Evolutionary conservation across 2,797 vertebrate genomes (phyloP).

Genomic region (Rhinella marina): DNA sequence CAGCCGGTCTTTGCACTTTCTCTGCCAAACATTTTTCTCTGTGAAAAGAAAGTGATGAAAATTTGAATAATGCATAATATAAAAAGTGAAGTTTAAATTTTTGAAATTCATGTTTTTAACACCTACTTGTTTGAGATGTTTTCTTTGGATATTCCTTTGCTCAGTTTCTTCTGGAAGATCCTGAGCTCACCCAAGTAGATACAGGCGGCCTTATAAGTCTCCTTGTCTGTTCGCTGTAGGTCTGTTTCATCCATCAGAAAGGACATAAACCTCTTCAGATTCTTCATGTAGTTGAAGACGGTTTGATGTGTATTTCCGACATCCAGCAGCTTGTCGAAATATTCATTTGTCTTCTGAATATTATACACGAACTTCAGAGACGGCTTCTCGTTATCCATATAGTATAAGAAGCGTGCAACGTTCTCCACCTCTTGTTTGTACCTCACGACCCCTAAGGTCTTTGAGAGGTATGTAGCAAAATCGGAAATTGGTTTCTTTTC

Average conservation of each 20-base stretch:
- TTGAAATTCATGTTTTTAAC: no score
- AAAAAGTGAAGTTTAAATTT: no score
- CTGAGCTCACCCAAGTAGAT: neutral
- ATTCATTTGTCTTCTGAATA: neutral
- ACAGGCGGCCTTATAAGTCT: neutral
- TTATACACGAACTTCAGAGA: no score
- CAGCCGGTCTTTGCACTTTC: no score
- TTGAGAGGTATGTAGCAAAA: neutral
- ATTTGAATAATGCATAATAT: no score
- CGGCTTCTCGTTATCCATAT: no score
- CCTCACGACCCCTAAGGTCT: neutral
- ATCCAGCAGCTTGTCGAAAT: neutral
- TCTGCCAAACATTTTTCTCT: no score
- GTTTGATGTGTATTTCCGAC: neutral
- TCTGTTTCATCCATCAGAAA: neutral
- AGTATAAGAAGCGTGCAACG: no score
- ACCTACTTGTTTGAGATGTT: neutral
- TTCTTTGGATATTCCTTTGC: neutral
- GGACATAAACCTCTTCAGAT: neutral
- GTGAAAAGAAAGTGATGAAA: no score
- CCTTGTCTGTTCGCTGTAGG: neutral
- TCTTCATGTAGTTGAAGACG: neutral
- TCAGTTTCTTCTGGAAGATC: neutral
- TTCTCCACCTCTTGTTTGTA: neutral
- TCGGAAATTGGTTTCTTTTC: neutral